phyloP scores from a whole-genome alignment of 2,797 vertebrate genomes.

The Glossophaga mutica region DNA sequence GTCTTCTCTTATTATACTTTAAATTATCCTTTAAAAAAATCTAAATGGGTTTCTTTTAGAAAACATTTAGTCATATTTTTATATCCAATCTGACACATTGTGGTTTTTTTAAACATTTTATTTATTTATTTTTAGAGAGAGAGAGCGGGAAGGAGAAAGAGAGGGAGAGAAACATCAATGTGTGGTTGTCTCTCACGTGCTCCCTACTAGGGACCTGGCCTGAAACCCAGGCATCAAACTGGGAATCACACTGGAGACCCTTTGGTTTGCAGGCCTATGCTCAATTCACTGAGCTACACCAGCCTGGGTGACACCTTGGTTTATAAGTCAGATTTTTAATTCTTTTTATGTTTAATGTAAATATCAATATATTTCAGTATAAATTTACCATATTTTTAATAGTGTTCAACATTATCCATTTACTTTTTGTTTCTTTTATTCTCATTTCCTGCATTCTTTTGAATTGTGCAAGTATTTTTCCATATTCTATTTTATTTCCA shows the following conservation, averaged over 20 bases:
- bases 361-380: neutral
- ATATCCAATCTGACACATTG: neutral
- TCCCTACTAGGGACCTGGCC: too few relatives aligned
- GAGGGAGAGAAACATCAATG: too few relatives aligned
- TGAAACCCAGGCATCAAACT: too few relatives aligned
- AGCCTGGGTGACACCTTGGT: neutral
- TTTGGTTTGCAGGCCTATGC: too few relatives aligned
- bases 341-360: neutral
- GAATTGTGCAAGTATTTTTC: neutral
- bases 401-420: neutral
- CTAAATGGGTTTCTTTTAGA: neutral
- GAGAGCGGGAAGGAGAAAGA: too few relatives aligned
- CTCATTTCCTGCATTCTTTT: neutral
- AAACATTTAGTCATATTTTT: neutral
- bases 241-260: too few relatives aligned
- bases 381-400: neutral
- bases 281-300: too few relatives aligned
- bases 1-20: neutral
- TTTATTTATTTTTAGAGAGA: too few relatives aligned
- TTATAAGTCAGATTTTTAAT: neutral
- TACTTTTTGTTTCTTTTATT: neutral
- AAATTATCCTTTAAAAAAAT: neutral
- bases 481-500: neutral
- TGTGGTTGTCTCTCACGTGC: too few relatives aligned
- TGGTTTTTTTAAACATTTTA: too few relatives aligned